A percentile compares a stretch with the other conserved stretches of the same genome.
phyloP scores from a whole-genome alignment of 30 jellyfish, hydroid and myxozoan species.

The Catostylus mosaicus region DNA sequence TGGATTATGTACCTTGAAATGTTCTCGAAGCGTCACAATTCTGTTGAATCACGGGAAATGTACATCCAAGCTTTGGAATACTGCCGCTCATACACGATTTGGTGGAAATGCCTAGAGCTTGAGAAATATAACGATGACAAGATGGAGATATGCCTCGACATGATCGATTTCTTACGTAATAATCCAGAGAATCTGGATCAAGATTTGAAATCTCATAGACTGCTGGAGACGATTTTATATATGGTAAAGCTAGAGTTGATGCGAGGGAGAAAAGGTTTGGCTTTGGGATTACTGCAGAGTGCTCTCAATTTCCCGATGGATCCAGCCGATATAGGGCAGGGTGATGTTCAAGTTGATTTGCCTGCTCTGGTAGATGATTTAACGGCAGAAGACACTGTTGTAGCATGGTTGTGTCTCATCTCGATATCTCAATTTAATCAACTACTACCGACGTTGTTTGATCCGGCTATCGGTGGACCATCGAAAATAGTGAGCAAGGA shows the following conservation, averaged over 20 bases:
- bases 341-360: not conserved
- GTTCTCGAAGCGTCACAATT: constrained; percentile 46
- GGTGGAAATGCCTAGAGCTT: constrained; percentile 90
- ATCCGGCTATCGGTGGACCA: constrained; percentile 61
- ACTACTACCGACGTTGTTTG: constrained; percentile 65
- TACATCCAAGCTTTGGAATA: constrained; percentile 89
- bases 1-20: constrained; percentile 80
- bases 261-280: constrained; percentile 17
- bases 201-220: constrained; percentile 63
- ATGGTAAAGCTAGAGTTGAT: constrained; percentile 46
- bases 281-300: constrained; percentile 27
- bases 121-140: constrained; percentile 69
- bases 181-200: constrained; percentile 29
- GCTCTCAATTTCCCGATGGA: constrained; percentile 44
- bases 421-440: constrained; percentile 42
- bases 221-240: constrained; percentile 68
- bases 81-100: constrained; percentile 77
- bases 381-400: constrained; percentile 47
- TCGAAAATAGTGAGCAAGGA: constrained; percentile 63
- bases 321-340: too few species aligned
- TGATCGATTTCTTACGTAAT: constrained; percentile 61
- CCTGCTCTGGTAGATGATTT: constrained; percentile 45
- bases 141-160: constrained; percentile 86
- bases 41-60: constrained; percentile 75
- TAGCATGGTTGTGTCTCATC: constrained; percentile 71